phyloP scores from a whole-genome alignment of 2,113 vertebrate genomes.

The Microcebus murinus region DNA sequence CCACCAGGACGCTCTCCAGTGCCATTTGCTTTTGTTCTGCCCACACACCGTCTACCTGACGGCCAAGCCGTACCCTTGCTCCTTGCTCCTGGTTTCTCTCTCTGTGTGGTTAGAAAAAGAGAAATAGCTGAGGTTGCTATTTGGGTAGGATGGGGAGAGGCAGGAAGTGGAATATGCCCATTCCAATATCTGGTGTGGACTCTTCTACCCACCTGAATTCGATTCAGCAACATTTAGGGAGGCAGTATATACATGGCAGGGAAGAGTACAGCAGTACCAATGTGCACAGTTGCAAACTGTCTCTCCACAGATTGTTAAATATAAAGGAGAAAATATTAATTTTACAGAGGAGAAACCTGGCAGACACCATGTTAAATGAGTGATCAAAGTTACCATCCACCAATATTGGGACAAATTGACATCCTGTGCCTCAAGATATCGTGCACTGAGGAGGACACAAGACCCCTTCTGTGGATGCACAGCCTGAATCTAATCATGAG shows the following conservation, averaged over 20 bases:
- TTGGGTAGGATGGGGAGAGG: not conserved
- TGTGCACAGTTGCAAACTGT: not conserved
- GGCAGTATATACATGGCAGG: accelerated
- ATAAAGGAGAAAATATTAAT: not conserved
- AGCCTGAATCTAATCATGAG: not conserved
- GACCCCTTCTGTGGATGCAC: too few relatives aligned
- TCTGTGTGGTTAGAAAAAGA: not conserved
- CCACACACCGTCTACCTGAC: constrained; percentile 80
- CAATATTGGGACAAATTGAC: not conserved
- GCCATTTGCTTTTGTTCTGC: constrained; percentile 81
- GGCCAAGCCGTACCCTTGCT: constrained; percentile 70
- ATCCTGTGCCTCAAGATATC: not conserved
- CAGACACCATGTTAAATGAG: not conserved
- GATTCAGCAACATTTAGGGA: not conserved
- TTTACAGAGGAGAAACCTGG: not conserved
- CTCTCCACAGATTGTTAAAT: not conserved
- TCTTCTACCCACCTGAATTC: not conserved
- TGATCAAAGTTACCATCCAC: not conserved
- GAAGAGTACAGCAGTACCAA: not conserved
- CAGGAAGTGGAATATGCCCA: accelerated
- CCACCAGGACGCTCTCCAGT: constrained; percentile 79
- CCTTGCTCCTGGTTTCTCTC: constrained; percentile 70
- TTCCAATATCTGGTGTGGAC: not conserved
- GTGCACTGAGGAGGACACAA: not conserved
- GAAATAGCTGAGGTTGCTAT: not conserved